Percentiles rank a stretch among this genome's conserved stretches.
phyloP scores from a whole-genome alignment of 2,797 vertebrate genomes.

The Enteromius mattozi region DNA sequence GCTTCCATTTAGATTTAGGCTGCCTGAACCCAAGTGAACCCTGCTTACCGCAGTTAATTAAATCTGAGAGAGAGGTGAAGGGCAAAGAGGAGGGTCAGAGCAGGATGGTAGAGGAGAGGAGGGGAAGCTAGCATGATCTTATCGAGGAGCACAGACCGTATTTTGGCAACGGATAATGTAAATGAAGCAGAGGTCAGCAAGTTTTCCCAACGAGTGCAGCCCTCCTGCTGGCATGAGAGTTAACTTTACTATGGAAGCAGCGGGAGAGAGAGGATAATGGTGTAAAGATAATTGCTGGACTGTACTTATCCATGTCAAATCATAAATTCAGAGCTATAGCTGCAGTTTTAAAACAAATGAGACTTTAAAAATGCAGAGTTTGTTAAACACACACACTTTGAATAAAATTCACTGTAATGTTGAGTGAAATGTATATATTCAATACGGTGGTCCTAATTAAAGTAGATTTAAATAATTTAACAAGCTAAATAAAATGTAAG shows the following conservation, averaged over 20 bases:
- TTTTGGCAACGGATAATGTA: slow-evolving; percentile 57
- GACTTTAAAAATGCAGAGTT: slow-evolving; percentile 24
- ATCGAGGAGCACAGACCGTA: slow-evolving; percentile 50
- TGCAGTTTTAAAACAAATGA: slow-evolving; percentile 20
- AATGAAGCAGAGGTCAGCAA: slow-evolving; percentile 57
- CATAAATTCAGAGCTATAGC: not conserved
- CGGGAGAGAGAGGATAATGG: slow-evolving; percentile 18
- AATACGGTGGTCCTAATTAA: not conserved
- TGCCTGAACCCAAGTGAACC: slow-evolving; percentile 59
- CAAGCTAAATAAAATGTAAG: not conserved
- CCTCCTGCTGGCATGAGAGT: not conserved
- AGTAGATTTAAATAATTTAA: not conserved
- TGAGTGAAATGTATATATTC: not conserved
- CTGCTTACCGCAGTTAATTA: slow-evolving; percentile 66
- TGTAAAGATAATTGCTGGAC: slow-evolving; percentile 38
- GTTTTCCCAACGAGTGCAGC: slow-evolving; percentile 27
- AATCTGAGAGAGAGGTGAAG: slow-evolving; percentile 67
- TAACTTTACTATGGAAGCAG: slow-evolving; percentile 21
- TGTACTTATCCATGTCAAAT: slow-evolving; percentile 35
- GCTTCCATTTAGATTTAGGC: slow-evolving; percentile 67
- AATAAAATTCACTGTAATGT: slow-evolving; percentile 6
- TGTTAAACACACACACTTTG: not conserved
- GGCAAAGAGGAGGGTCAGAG: slow-evolving; percentile 51
- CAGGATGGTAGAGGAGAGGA: slow-evolving; percentile 31
- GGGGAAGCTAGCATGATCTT: slow-evolving; percentile 56